Conservation (phyloP, 2,113 vertebrate species). For the Syrmaticus mikado region DNA sequence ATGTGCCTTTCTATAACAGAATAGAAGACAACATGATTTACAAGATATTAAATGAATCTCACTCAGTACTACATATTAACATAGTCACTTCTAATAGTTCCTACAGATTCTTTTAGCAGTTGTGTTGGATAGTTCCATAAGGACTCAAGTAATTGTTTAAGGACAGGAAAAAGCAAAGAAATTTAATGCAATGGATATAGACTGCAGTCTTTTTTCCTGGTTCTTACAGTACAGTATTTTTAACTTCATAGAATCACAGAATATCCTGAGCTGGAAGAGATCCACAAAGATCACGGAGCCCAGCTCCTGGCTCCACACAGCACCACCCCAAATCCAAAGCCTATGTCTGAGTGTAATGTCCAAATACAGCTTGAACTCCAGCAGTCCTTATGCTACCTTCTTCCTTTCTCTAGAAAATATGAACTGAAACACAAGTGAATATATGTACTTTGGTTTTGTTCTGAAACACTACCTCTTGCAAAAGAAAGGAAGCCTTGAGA, state of each 20-base stretch:
- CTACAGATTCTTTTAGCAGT: not conserved
- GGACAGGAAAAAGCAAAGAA: not conserved
- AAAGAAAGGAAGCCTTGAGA: not conserved
- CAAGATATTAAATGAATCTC: not conserved
- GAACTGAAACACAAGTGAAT: not conserved
- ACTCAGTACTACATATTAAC: not conserved
- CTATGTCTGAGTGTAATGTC: not conserved
- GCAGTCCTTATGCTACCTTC: no score
- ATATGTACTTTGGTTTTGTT: not conserved
- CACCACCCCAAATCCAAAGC: not conserved
- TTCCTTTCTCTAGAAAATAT: not conserved
- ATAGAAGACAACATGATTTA: not conserved
- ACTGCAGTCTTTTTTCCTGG: not conserved
- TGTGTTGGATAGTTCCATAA: not conserved
- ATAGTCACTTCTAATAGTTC: not conserved
- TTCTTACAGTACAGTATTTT: not conserved
- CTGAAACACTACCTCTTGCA: not conserved
- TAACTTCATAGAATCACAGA: not conserved
- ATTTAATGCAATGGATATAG: not conserved
- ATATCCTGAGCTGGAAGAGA: not conserved
- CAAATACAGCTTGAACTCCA: not conserved
- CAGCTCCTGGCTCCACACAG: not conserved
- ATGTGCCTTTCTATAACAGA: accelerated
- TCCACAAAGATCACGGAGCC: not conserved
- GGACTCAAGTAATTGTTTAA: not conserved